Evolutionary conservation across 2,113 vertebrate species (phyloP), one percentile per base, ranked within the genome.

Genomic region (Aspiorhynchus laticeps): DNA sequence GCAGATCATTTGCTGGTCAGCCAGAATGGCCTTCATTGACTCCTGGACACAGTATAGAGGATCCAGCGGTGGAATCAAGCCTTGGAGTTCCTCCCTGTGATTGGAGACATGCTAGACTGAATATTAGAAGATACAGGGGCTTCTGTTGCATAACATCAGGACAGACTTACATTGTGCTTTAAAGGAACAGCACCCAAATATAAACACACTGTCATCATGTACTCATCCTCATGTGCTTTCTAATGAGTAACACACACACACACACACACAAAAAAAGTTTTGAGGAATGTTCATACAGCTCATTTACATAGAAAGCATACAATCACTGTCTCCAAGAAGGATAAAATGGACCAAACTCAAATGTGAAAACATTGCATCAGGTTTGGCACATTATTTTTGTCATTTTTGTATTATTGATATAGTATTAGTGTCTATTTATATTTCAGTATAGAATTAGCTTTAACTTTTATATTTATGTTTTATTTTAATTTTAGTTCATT

Each of bases 41-140:
- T 91, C 89, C 71, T 94, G 92, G 0, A 95, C 94, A 2, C 92
- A 94, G 85, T 90, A 92, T 10, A 91, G 91, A 6, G 92, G 94
- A 33, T 95, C 90, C 87, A 94, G 90, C 2, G 88, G 85, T 21
- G 94, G 91, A 61, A 94, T 56, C 0, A 93, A 43, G 74, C 86
- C 74, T 19, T 78, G 83, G 2, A 94, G 85, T 77, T 95, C 93
- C 90, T 91, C 89, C 87, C 94, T 95, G 85, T 6, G 17, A 77
- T 17, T 24, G 3, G 0, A 6, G 15, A n/a, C 61, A 38, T 10
- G 63, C 38, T 56, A 67, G 33, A 11, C 12, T 2, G 0, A 79
- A 67, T 28, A 67, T 67, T 4, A 75, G 26, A 2, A 38, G 3
- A 21, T 38, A 0, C 41, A 43, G 41, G 41, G 41, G 4, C 51